These are phyloP conservation scores for Platycnemis pennipes DNA, from an alignment of 2,888 invertebrate species.

Conservation along the genomic window DNA sequence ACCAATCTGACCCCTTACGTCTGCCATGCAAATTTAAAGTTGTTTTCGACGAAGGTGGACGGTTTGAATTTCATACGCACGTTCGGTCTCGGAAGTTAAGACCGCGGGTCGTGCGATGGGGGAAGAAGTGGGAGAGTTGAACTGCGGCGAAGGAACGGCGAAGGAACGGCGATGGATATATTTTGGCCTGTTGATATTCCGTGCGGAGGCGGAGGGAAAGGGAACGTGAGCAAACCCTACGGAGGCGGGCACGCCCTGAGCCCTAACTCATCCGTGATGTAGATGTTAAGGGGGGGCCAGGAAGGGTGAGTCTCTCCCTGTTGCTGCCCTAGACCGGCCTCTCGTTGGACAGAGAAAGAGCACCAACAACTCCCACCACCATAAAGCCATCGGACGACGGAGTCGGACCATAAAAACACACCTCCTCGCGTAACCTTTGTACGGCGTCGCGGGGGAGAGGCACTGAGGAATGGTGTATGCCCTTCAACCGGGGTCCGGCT, in stretches of 20 bases:
- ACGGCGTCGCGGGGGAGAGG: background rate
- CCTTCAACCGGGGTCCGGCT: background rate
- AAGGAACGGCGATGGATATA: background rate
- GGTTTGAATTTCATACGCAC: slow-evolving; percentile 20
- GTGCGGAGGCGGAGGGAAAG: background rate
- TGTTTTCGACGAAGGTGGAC: background rate
- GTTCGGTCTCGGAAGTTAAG: background rate
- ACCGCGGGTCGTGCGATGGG: background rate
- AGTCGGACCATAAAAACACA: slow-evolving; percentile 50
- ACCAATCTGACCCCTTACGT: background rate
- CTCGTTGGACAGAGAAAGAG: background rate
- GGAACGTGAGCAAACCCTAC: background rate
- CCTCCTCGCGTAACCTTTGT: background rate
- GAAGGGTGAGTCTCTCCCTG: background rate
- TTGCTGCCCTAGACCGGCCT: slow-evolving; percentile 15
- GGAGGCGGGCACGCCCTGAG: slow-evolving; percentile 50
- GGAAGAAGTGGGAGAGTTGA: background rate
- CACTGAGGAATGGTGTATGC: background rate
- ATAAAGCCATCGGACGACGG: slow-evolving; percentile 51
- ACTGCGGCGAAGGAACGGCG: no score
- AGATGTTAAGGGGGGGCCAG: slow-evolving; percentile 41
- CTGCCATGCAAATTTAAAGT: background rate
- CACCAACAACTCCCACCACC: no score
- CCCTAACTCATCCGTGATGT: slow-evolving; percentile 61
- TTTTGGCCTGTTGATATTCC: slow-evolving; percentile 1